Conservation (phyloP, 2,797 vertebrate species). For the Protosalanx chinensis region DNA sequence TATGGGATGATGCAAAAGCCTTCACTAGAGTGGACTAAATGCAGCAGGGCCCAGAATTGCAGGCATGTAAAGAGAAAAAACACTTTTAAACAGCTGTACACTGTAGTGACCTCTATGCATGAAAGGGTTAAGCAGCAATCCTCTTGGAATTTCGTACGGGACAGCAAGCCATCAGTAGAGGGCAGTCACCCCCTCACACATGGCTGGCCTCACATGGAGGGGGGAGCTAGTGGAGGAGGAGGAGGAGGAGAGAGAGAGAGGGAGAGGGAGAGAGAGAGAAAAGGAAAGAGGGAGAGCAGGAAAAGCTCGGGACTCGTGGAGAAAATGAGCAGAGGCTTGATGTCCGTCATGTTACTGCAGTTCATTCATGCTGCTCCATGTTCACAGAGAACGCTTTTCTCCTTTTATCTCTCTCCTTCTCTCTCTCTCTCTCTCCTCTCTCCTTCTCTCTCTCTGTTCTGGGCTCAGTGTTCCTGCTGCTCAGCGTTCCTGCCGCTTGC, state of each 20-base stretch:
- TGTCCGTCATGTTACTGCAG: slow-evolving; percentile 25
- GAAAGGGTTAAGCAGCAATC: not conserved
- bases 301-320: slow-evolving; percentile 23
- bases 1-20: too few species aligned
- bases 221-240: slow-evolving; percentile 34
- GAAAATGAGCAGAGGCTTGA: slow-evolving; percentile 31
- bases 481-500: not conserved
- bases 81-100: too few species aligned
- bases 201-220: slow-evolving; percentile 3
- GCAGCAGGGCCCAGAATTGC: too few species aligned
- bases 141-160: not conserved
- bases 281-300: not conserved
- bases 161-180: not conserved
- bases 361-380: not conserved
- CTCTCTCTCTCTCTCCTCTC: not conserved
- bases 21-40: too few species aligned
- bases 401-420: not conserved
- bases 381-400: slow-evolving; percentile 23
- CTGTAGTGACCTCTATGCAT: too few species aligned
- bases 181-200: not conserved
- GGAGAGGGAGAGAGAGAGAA: not conserved
- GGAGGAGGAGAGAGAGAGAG: slow-evolving; percentile 28
- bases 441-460: not conserved
- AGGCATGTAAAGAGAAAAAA: too few species aligned
- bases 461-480: slow-evolving; percentile 7